A percentile compares a stretch with the other conserved stretches of the same genome.
phyloP scores from a whole-genome alignment of 1,140 invertebrate species.

The Camponotus pennsylvanicus region DNA sequence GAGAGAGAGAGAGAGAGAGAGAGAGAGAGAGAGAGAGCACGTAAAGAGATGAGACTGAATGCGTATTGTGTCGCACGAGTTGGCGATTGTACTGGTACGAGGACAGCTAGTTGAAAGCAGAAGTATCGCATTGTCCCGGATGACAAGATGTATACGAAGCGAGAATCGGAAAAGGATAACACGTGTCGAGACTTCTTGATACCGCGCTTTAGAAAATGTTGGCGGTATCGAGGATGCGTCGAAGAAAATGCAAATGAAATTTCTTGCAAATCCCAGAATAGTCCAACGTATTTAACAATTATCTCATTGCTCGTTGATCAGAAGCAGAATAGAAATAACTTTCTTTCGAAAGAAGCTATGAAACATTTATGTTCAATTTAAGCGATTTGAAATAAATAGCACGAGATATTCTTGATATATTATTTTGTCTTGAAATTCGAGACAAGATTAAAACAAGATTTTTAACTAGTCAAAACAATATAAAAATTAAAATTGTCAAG shows the following conservation, averaged over 20 bases:
- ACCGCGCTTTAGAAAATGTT: background rate
- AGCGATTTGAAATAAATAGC: no score
- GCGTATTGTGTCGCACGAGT: conserved; percentile 58
- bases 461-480: no score
- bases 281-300: background rate
- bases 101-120: conserved; percentile 40
- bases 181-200: conserved; percentile 44
- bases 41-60: conserved; percentile 53
- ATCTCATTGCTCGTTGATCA: background rate
- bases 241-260: conserved; percentile 19
- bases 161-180: conserved; percentile 4
- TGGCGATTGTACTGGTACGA: conserved; percentile 45
- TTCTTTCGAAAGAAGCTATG: background rate
- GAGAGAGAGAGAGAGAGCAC: background rate
- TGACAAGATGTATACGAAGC: conserved; percentile 54
- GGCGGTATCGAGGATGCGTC: background rate
- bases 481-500: no score
- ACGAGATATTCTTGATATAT: no score
- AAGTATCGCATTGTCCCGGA: conserved; percentile 61
- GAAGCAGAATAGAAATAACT: background rate
- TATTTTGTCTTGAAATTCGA: no score
- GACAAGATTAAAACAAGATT: no score
- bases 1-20: background rate
- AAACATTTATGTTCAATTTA: no score
- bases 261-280: background rate